Evolutionary conservation across 2,113 vertebrate genomes (phyloP).

Genomic region (Isurus oxyrinchus): DNA sequence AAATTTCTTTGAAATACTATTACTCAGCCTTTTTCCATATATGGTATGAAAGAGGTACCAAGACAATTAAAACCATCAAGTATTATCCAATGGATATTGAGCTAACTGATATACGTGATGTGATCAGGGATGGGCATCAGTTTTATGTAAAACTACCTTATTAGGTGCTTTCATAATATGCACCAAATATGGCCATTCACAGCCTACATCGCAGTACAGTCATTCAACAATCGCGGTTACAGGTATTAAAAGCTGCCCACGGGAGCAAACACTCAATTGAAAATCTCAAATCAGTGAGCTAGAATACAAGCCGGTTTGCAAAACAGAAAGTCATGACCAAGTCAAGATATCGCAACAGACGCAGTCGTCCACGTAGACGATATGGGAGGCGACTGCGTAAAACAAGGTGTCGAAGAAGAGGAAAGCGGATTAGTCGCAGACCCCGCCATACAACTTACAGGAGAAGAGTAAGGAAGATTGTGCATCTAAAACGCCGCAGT

Average conservation of each 20-base stretch:
- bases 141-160: conserved; percentile 1
- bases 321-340: conserved; percentile 18
- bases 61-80: not conserved
- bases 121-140: not conserved
- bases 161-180: not conserved
- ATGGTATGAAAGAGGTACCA: not conserved
- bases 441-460: conserved; percentile 2
- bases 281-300: conserved; percentile 33
- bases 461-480: conserved; percentile 15
- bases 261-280: conserved; percentile 10
- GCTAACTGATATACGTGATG: not conserved
- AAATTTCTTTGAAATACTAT: not conserved
- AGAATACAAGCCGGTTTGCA: not conserved
- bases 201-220: not conserved
- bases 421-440: not conserved
- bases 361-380: conserved; percentile 19
- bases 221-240: conserved; percentile 24
- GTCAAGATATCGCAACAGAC: conserved; percentile 26
- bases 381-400: conserved; percentile 1
- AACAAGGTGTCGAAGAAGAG: conserved; percentile 23
- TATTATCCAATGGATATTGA: not conserved
- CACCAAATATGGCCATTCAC: not conserved
- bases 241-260: conserved; percentile 5
- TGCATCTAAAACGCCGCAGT: conserved; percentile 18
- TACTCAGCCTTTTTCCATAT: not conserved